Evolutionary conservation across 2,888 invertebrate genomes (phyloP).

Genomic region (Orthosia gracilis): DNA sequence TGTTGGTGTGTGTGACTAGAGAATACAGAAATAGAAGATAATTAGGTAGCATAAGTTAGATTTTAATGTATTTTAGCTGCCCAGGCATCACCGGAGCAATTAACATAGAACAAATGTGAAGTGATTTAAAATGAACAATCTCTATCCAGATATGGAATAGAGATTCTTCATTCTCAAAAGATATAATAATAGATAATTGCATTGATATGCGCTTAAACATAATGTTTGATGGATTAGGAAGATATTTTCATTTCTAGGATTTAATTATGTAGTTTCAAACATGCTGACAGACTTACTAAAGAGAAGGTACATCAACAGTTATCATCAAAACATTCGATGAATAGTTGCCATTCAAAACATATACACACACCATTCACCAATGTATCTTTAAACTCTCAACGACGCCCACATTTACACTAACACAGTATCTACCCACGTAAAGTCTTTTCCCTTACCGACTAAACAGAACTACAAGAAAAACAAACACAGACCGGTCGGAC

Average conservation of each 20-base stretch:
- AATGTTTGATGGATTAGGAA: no score
- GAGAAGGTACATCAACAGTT: neutral
- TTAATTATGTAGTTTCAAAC: no score
- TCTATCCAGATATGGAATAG: no score
- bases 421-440: slow-evolving; percentile 1
- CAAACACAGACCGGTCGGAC: slow-evolving; percentile 43
- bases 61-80: neutral
- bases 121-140: neutral
- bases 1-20: no score
- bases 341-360: neutral
- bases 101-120: neutral
- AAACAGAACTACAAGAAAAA: slow-evolving; percentile 46
- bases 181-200: no score
- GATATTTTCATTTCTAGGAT: no score
- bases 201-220: no score
- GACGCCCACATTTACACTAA: slow-evolving; percentile 10
- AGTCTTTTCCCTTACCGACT: slow-evolving; percentile 21
- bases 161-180: no score
- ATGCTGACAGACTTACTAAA: no score
- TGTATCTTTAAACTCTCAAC: slow-evolving; percentile 13
- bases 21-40: no score
- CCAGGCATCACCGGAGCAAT: neutral
- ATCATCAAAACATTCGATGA: slow-evolving; percentile 1
- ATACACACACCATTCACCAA: neutral
- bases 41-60: no score